Evolutionary conservation across 2,888 invertebrate species (phyloP).

Genomic region (Tetanocera ferruginea): DNA sequence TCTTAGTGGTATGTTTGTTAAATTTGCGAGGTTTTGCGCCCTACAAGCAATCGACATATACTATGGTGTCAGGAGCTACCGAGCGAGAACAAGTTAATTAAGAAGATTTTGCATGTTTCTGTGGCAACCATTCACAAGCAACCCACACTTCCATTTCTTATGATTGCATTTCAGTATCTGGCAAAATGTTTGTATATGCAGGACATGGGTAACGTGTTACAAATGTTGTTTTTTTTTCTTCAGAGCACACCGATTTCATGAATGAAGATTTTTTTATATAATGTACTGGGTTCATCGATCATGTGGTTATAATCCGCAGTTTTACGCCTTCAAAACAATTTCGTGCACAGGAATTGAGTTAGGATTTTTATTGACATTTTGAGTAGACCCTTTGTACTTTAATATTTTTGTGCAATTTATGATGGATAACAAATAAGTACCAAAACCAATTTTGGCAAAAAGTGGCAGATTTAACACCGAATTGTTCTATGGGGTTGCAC

Average conservation of each 20-base stretch:
- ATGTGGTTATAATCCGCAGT: constrained; percentile 63
- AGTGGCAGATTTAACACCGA: not conserved
- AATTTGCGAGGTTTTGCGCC: constrained; percentile 26
- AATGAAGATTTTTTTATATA: not conserved
- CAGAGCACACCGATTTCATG: not conserved
- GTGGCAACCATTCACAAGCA: constrained; percentile 40
- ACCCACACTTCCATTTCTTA: constrained; percentile 8
- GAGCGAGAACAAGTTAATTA: constrained; percentile 67
- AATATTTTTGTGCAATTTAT: constrained; percentile 33
- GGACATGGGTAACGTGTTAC: constrained; percentile 25
- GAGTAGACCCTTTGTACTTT: not conserved
- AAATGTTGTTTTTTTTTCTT: constrained; percentile 21
- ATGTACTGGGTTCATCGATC: constrained; percentile 56
- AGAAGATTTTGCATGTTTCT: constrained; percentile 66
- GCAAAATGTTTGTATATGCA: not conserved
- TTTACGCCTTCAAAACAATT: constrained; percentile 56
- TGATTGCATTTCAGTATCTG: not conserved
- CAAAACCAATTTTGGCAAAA: constrained; percentile 18
- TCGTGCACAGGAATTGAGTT: not conserved
- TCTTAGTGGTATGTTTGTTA: constrained; percentile 35
- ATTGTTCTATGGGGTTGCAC: not conserved
- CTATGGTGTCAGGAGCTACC: constrained; percentile 48
- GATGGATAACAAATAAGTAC: constrained; percentile 38
- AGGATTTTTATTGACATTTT: constrained; percentile 16
- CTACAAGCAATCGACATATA: not conserved